Evolutionary conservation across 2,888 invertebrate species (phyloP), one percentile per base, ranked within the genome.

Genomic region (Leuctra nigra): DNA sequence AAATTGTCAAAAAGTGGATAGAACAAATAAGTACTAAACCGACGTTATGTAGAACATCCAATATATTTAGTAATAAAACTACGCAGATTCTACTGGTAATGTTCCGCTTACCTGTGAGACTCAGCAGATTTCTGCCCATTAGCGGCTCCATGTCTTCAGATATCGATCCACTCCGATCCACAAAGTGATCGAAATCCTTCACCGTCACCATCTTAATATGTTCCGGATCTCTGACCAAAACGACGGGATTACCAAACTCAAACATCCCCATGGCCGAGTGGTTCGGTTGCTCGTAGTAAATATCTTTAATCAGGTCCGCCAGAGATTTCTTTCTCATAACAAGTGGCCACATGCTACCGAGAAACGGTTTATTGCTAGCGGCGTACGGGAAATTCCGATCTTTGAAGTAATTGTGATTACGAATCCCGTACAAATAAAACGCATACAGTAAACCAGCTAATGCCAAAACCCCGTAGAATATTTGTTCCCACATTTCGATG

Each of bases 101-200:
- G 11, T 29, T 29, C 6, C 11, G 6, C 14, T 44, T n/a, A 71
- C 78, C 77, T 61, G 71, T 72, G 63, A 78, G 66, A n/a, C 70
- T 67, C 54, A 77, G 72, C 11, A 78, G 64, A 20, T 72, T 74
- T 56, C 75, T 76, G 0, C 73, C 75, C 63, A 80, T 78, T 1
- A 81, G 63, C 0, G 75, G 73, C 41, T 78, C 79, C 6, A 63
- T 63, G 0, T 69, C 66, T 16, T 73, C 69, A 3, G 69, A 66
- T 3, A 76, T 73, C 70, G 62, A 65, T 2, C 58, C 61, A 33
- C 69, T 69, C 59, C 77, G 77, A 64, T 80, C 77, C 0, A 74
- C 61, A 63, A 80, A 80, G 61, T 75, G 75, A 46, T 80, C 79
- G 36, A 81, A 81, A 60, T 81, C 77, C 62, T 79, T 81, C 1